These are phyloP conservation scores for Antheraea yamamai DNA, from an alignment of 2,888 invertebrate genomes.

Conservation along the genomic window DNA sequence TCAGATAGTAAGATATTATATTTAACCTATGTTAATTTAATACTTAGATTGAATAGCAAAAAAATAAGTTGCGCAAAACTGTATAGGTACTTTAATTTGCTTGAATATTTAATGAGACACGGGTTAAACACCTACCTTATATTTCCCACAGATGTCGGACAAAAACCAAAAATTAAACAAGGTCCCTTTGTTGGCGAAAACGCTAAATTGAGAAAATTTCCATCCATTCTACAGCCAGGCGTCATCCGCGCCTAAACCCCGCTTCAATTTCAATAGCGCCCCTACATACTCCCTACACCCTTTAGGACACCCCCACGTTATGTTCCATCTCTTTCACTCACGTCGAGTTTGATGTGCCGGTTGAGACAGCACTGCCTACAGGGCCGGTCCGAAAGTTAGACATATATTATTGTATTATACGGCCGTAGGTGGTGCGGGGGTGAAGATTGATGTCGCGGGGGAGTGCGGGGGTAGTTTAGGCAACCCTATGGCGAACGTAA, in stretches of 20 bases:
- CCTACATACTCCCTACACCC: conserved; percentile 80
- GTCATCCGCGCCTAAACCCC: conserved; percentile 82
- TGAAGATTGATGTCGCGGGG: conserved; percentile 77
- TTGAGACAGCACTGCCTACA: conserved; percentile 68
- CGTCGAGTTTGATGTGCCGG: conserved; percentile 34
- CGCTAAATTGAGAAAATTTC: conserved; percentile 83
- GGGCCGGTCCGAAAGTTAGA: conserved; percentile 82
- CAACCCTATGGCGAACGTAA: conserved; percentile 78
- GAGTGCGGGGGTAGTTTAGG: conserved; percentile 73
- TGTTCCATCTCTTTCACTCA: conserved; percentile 49
- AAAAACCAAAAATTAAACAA: conserved; percentile 81
- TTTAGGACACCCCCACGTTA: conserved; percentile 77
- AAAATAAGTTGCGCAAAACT: too few relatives aligned
- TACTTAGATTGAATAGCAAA: too few relatives aligned
- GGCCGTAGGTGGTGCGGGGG: conserved; percentile 78
- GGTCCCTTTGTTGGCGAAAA: conserved; percentile 80
- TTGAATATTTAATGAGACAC: neutral
- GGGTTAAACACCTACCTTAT: conserved; percentile 36
- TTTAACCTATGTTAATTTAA: too few relatives aligned
- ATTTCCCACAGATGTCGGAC: conserved; percentile 62
- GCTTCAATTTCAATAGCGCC: conserved; percentile 82
- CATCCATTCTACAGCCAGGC: conserved; percentile 82
- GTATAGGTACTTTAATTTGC: neutral
- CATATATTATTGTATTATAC: conserved; percentile 82
- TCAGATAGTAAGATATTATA: too few relatives aligned